These are phyloP conservation scores for Periplaneta americana DNA, from an alignment of 1,140 invertebrate species.

Conservation along the genomic window DNA sequence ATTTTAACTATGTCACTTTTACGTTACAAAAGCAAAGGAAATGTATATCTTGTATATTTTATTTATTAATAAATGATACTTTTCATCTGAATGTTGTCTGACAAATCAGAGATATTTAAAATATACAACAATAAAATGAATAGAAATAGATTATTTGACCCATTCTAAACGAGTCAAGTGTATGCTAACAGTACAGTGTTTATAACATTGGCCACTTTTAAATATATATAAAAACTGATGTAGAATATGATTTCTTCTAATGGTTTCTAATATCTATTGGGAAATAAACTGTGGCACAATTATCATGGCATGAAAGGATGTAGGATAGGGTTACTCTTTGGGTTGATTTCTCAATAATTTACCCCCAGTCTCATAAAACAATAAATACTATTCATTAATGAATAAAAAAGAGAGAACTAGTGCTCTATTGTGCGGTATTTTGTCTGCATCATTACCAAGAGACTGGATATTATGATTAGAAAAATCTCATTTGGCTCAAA, in stretches of 20 bases:
- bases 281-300: neutral
- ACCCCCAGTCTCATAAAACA: neutral
- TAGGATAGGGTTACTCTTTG: neutral
- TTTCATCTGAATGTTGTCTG: neutral
- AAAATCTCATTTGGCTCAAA: too few species aligned
- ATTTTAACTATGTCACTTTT: neutral
- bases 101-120: neutral
- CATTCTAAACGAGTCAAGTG: neutral
- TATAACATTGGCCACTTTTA: neutral
- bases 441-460: neutral
- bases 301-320: neutral
- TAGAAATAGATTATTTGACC: neutral
- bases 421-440: neutral
- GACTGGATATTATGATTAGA: too few species aligned
- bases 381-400: neutral
- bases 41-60: neutral
- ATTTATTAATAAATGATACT: neutral
- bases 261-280: neutral
- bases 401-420: neutral
- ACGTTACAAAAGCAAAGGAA: neutral
- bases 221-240: neutral
- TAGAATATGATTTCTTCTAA: neutral
- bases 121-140: too few species aligned
- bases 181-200: neutral
- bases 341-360: neutral